A percentile compares a stretch with the other conserved stretches of the same genome.
These are phyloP conservation scores for Mixornis gularis DNA, from an alignment of 2,113 vertebrate genomes.

Conservation along the genomic window DNA sequence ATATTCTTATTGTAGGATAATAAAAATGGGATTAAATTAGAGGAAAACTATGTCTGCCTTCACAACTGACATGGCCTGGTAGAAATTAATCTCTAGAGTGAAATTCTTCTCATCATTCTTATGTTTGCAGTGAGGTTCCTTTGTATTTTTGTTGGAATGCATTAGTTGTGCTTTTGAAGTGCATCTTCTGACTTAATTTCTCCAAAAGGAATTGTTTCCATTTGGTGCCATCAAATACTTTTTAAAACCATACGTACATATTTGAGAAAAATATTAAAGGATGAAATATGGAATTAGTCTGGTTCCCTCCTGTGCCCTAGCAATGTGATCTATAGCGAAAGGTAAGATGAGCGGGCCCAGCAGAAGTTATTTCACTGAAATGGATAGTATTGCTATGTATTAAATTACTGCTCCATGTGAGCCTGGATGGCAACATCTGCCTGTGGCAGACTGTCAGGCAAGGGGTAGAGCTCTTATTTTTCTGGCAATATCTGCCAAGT, in stretches of 20 bases:
- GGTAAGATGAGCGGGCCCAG: background rate
- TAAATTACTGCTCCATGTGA: background rate
- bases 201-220: background rate
- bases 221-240: background rate
- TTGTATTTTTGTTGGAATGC: background rate
- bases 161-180: background rate
- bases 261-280: background rate
- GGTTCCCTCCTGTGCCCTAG: background rate
- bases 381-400: background rate
- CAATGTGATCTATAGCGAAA: background rate
- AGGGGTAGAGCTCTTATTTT: background rate
- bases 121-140: background rate
- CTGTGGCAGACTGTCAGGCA: background rate
- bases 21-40: background rate
- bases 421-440: background rate
- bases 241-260: background rate
- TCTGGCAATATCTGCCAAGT: background rate
- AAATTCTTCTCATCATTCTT: background rate
- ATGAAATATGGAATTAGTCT: background rate
- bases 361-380: background rate
- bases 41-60: background rate
- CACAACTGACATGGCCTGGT: rapidly evolving
- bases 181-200: background rate
- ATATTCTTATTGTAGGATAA: background rate
- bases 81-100: background rate